phyloP scores from a whole-genome alignment of 2,888 invertebrate species.

The Himalopsyche anomala region DNA sequence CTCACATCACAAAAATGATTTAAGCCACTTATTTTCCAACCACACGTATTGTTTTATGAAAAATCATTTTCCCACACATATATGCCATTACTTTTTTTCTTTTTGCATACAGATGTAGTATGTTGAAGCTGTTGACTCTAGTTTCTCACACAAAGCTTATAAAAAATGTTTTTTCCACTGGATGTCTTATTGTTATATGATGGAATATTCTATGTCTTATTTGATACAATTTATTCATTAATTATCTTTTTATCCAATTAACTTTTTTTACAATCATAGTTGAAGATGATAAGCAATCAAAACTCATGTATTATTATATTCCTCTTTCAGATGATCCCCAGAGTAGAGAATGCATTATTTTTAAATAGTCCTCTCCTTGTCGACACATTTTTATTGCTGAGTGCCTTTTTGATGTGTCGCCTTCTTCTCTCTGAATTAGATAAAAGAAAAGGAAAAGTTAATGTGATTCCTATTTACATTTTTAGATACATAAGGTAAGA shows the following conservation, averaged over 20 bases:
- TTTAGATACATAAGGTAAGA: constrained; percentile 82
- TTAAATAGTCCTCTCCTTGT: constrained; percentile 83
- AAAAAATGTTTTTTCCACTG: too few species aligned
- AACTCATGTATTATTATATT: not conserved
- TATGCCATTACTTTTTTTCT: too few species aligned
- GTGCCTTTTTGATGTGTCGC: constrained; percentile 83
- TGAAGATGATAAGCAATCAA: too few species aligned
- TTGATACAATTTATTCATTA: not conserved
- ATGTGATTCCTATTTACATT: constrained; percentile 79
- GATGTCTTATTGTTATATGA: not conserved
- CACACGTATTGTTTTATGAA: too few species aligned
- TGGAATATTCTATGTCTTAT: not conserved
- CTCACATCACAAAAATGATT: too few species aligned
- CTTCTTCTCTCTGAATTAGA: constrained; percentile 82
- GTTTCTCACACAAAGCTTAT: too few species aligned
- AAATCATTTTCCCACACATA: too few species aligned
- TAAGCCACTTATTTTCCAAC: too few species aligned
- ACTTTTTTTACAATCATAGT: too few species aligned
- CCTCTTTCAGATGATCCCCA: constrained; percentile 75
- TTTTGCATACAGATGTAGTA: too few species aligned
- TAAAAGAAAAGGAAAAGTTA: constrained; percentile 80
- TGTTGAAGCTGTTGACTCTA: too few species aligned
- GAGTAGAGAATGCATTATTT: constrained; percentile 79
- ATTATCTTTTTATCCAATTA: too few species aligned
- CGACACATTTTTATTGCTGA: constrained; percentile 84